phyloP scores from a whole-genome alignment of 2,113 vertebrate genomes.

The Vireo altiloquus region DNA sequence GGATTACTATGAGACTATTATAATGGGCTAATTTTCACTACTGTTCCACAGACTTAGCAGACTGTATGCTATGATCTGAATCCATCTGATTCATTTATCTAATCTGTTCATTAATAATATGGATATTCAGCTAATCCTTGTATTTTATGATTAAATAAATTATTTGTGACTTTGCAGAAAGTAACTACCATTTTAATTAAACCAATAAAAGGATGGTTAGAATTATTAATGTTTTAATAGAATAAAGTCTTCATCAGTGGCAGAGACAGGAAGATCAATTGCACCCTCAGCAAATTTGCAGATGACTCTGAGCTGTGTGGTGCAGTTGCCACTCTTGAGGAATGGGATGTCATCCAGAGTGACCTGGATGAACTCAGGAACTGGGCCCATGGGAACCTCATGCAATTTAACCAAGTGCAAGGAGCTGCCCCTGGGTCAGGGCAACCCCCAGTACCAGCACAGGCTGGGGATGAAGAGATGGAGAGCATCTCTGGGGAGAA shows the following conservation, averaged over 20 bases:
- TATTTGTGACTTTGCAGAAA: not conserved
- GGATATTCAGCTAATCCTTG: not conserved
- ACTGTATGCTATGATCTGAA: not conserved
- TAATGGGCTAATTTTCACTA: not conserved
- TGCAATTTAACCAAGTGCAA: not conserved
- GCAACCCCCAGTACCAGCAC: accelerated
- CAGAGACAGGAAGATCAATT: not conserved
- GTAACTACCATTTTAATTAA: not conserved
- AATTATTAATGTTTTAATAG: not conserved
- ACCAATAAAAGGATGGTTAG: not conserved
- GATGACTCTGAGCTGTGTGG: not conserved
- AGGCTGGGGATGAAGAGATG: not conserved
- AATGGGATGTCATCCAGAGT: not conserved
- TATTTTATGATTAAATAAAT: not conserved
- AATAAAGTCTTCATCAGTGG: not conserved
- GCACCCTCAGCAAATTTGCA: not conserved
- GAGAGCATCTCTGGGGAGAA: not conserved
- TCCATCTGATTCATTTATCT: not conserved
- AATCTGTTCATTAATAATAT: not conserved
- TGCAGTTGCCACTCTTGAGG: not conserved
- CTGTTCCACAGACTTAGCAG: not conserved
- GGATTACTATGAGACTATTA: not conserved
- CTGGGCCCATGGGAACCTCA: not conserved
- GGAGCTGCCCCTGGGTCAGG: not conserved
- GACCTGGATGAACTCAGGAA: not conserved